phyloP scores from a whole-genome alignment of 2,888 invertebrate genomes.

The Marronus borbonicus region DNA sequence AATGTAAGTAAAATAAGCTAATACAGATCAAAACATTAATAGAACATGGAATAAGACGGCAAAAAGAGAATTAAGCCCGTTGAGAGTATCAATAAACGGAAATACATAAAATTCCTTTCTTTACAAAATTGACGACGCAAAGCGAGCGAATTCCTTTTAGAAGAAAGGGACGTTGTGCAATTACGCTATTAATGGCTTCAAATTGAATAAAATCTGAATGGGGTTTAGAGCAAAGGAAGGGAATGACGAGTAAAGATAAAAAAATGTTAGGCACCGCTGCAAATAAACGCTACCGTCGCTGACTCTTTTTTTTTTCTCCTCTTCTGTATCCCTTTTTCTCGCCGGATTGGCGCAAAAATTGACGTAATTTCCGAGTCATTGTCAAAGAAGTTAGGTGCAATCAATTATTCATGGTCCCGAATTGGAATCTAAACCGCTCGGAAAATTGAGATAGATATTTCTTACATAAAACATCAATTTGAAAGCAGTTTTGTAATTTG shows the following conservation, averaged over 20 bases:
- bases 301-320: neutral
- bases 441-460: conserved; percentile 1
- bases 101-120: conserved; percentile 41
- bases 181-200: conserved; percentile 46
- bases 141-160: conserved; percentile 33
- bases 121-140: conserved; percentile 40
- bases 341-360: conserved; percentile 11
- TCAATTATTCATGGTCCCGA: conserved; percentile 35
- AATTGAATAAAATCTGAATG: conserved; percentile 43
- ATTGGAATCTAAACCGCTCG: neutral
- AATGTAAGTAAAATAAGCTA: conserved; percentile 26
- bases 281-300: conserved; percentile 17
- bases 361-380: conserved; percentile 35
- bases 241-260: conserved; percentile 20
- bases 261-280: neutral
- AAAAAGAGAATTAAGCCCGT: conserved; percentile 21
- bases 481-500: neutral
- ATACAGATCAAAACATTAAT: conserved; percentile 3
- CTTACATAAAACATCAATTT: neutral
- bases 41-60: conserved; percentile 4
- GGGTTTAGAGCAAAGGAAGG: conserved; percentile 28
- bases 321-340: conserved; percentile 13
- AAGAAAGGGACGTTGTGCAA: conserved; percentile 8
- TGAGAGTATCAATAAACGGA: conserved; percentile 40
- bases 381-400: conserved; percentile 24